phyloP scores from a whole-genome alignment of 2,888 invertebrate species.

The Oscheius myriophilus region DNA sequence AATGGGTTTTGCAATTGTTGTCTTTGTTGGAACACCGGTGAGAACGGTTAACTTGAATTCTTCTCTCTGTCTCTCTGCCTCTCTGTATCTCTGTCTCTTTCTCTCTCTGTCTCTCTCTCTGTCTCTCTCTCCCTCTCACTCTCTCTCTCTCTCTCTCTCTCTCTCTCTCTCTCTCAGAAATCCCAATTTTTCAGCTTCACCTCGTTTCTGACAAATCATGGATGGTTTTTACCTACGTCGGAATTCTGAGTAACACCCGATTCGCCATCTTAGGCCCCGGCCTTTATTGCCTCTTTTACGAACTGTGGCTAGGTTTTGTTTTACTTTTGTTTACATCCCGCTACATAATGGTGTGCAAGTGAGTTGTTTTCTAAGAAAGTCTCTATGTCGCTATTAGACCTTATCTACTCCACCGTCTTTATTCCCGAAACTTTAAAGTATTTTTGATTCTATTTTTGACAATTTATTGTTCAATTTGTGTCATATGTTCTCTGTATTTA shows the following conservation, averaged over 20 bases:
- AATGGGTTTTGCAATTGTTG: too few species aligned
- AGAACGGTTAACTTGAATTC: too few species aligned
- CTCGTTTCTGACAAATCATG: conserved; percentile 18
- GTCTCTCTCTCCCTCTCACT: too few species aligned
- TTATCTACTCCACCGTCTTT: background rate
- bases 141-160: too few species aligned
- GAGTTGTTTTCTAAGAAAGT: background rate
- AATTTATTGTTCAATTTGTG: background rate
- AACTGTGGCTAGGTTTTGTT: conserved; percentile 11
- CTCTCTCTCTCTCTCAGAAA: too few species aligned
- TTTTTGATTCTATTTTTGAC: background rate
- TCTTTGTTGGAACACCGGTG: too few species aligned
- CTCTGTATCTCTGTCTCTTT: too few species aligned
- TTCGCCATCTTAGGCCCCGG: background rate
- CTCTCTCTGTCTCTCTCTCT: too few species aligned
- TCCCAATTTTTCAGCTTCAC: conserved; percentile 22
- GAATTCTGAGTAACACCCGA: conserved; percentile 7
- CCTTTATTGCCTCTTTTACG: conserved; percentile 12
- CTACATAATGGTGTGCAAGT: conserved; percentile 9
- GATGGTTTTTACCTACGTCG: conserved; percentile 18
- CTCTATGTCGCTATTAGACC: background rate
- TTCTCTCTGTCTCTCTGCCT: too few species aligned
- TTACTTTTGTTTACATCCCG: conserved; percentile 6
- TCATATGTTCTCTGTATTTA: background rate
- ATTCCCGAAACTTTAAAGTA: conserved; percentile 2